Base-by-base conservation (phyloP, 2,888 invertebrate genomes). In the Hydrotaea diabolus region DNA sequence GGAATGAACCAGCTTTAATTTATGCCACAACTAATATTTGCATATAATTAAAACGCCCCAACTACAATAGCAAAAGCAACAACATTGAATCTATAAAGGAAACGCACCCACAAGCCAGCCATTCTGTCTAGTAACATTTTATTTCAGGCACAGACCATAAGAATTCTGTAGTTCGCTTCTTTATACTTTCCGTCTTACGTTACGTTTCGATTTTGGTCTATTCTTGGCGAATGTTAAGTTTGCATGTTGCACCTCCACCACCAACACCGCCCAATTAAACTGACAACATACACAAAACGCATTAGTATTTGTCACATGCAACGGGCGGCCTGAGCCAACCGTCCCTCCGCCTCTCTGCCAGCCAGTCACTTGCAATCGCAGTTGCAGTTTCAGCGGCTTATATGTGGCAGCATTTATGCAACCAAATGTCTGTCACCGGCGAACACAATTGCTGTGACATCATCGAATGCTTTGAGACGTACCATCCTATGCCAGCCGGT, bases 241-340 rank as follows among this genome's bases (percentile, higher is more conserved):
- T 23, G 59, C 59, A 23, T 57, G 36, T 43, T 69, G 71, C 72
- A 71, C 79, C 49, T 73, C 49, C 53, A 64, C 64, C 13, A 11
- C 49, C 53, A 64, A 55, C 13, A 11, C 13, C 23, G 39, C 79
- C 43, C 71, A 80, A 81, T 72, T 76, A 64, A 76, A 55, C 75
- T 78, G 76, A 73, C 71, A 64, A 78, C 78, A 74, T 17, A 80
- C 53, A 80, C 55, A 77, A 80, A 80, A 80, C 64, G 71, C 80
- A 80, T 80, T 80, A 80, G 64, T 64, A 71, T 59, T 57, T 80
- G 74, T 71, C 62, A 73, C 55, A 64, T 79, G 77, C 74, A 59
- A 31, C 13, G 11, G 13, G 39, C 39, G 39, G 8, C 39, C 43
- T 31, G 39, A n/a, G 26, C 26, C 15, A 49, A 72, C 11, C 26